phyloP scores from a whole-genome alignment of 2,888 invertebrate species.

The Drosophila anomalata region DNA sequence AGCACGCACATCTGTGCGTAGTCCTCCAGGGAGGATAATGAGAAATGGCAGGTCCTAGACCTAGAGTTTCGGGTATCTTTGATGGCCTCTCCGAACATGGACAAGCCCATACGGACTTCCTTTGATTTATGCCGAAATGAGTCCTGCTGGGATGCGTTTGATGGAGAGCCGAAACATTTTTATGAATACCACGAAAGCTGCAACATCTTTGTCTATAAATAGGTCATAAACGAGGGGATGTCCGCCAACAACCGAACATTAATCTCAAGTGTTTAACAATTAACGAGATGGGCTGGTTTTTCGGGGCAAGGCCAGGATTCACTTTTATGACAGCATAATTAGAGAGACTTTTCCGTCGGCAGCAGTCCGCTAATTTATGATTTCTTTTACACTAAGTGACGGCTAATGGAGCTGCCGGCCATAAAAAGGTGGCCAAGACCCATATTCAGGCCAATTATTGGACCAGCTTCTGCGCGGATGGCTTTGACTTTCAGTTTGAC shows the following conservation, averaged over 20 bases:
- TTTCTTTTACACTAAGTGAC: conserved; percentile 67
- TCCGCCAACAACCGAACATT: conserved; percentile 46
- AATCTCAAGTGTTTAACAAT: conserved; percentile 71
- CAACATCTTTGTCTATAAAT: conserved; percentile 67
- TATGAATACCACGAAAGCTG: conserved; percentile 67
- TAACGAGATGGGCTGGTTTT: conserved; percentile 50
- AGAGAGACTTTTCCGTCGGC: conserved; percentile 40
- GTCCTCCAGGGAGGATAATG: conserved; percentile 3
- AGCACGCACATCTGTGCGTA: conserved; percentile 32
- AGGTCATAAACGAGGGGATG: conserved; percentile 54
- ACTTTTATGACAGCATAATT: conserved; percentile 70
- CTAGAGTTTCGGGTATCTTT: conserved; percentile 16
- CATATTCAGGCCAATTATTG: conserved; percentile 50
- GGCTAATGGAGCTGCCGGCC: conserved; percentile 63
- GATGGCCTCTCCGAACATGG: conserved; percentile 49
- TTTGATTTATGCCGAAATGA: conserved; percentile 58
- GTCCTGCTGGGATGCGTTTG: conserved; percentile 38
- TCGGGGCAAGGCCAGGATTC: conserved; percentile 22
- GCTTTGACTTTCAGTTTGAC: conserved; percentile 54
- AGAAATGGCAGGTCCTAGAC: conserved; percentile 1
- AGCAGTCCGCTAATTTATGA: conserved; percentile 60
- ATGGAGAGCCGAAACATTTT: conserved; percentile 51
- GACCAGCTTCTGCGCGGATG: conserved; percentile 47
- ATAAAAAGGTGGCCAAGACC: conserved; percentile 58
- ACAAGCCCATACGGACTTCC: conserved; percentile 44